A percentile compares a stretch with the other conserved stretches of the same genome.
phyloP scores from a whole-genome alignment of 2,797 vertebrate genomes.

The Bryconaethiops microstoma region DNA sequence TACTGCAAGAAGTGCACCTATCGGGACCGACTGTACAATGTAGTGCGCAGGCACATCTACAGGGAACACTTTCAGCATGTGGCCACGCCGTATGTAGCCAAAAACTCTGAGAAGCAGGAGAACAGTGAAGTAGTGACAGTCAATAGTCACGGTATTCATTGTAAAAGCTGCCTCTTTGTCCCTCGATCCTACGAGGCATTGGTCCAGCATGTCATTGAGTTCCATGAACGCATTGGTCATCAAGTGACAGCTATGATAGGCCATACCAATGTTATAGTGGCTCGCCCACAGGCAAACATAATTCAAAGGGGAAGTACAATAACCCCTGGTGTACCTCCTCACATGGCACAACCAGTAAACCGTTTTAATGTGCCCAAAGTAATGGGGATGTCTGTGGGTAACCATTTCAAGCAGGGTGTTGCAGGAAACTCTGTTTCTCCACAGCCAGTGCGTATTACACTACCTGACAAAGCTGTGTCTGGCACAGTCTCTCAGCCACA shows the following conservation, averaged over 20 bases:
- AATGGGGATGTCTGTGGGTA: conserved; percentile 84
- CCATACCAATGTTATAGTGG: conserved; percentile 90
- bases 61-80: conserved; percentile 99
- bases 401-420: conserved; percentile 86
- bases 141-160: conserved; percentile 90
- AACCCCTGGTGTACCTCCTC: conserved; percentile 76
- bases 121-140: conserved; percentile 75
- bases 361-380: conserved; percentile 88
- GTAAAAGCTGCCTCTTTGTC: conserved; percentile 96
- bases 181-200: conserved; percentile 95
- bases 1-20: conserved; percentile 99
- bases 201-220: conserved; percentile 97
- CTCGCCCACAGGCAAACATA: conserved; percentile 80
- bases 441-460: conserved; percentile 77
- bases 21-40: conserved; percentile 94
- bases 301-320: conserved; percentile 82
- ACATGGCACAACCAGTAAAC: conserved; percentile 81
- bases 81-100: conserved; percentile 91
- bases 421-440: conserved; percentile 70
- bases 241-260: conserved; percentile 98
- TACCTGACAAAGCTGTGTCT: conserved; percentile 78
- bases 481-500: conserved; percentile 78
- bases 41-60: conserved; percentile 98
- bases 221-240: conserved; percentile 95
- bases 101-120: conserved; percentile 87